Base-by-base conservation (phyloP, 2,888 invertebrate species). In the Gnatocerus cornutus region DNA sequence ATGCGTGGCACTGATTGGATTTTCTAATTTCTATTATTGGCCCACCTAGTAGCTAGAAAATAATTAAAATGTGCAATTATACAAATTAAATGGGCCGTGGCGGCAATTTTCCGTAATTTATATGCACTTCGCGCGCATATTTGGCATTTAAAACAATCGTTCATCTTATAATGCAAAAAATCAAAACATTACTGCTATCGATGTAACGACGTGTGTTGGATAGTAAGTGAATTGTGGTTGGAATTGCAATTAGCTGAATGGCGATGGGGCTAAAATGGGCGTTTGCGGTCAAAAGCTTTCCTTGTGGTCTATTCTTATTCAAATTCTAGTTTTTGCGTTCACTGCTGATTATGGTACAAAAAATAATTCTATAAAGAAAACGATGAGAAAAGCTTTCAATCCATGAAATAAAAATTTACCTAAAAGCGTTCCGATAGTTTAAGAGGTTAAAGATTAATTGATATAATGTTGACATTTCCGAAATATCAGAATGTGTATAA, bases 141-240 rank as follows among this genome's bases (percentile, higher is more conserved):
- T 78, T 78, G 76, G 75, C 74, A 75, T 76, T 77, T 73, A 73
- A 74, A 77, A 77, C 77, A 77, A 78, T 78, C 74, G 76, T 59
- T 73, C 21, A 37, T 62, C 48, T 62, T 45, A 45, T 37, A 62
- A 62, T 62, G 62, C 62, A 29, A 59, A 59, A 46, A 46, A 59
- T 59, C 41, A n/a, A 55, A 39, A 55, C 39, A 55, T 55, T 55
- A 50, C 48, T 50, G 48, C 27, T 16, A 46, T 50, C 50, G 53
- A 9, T 30, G 53, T 8, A 46, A 9, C 43, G 5, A 9, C 48
- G 48, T 9, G 27, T 2, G 27, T 16, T 13, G 48, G 16, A 48
- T 48, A 16, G 48, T 1, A 27, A 21, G 21, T 21, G 21, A 21
- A 21, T 21, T 21, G 21, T 21, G 21, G 21, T 21, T 21, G 4